These are phyloP conservation scores for Odobenus rosmarus DNA, from an alignment of 2,113 vertebrate species.

Conservation along the genomic window DNA sequence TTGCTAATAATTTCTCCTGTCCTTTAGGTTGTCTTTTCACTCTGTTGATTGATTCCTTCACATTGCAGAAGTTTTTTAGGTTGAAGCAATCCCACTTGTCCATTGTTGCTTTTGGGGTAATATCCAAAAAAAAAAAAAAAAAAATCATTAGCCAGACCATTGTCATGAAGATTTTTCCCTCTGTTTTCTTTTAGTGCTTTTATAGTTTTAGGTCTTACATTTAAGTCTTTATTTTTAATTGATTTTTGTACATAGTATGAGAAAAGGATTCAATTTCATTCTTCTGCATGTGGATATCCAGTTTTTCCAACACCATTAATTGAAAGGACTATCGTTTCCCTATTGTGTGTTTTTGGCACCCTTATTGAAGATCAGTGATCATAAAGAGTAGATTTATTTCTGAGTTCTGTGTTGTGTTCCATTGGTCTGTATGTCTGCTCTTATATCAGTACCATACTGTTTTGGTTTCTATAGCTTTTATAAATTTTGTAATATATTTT, in stretches of 20 bases:
- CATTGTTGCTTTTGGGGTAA: background rate
- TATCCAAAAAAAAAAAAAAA: background rate
- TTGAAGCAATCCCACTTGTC: background rate
- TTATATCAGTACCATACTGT: background rate
- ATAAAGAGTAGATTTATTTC: background rate
- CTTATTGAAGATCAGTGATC: background rate
- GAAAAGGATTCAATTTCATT: background rate
- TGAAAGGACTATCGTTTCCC: background rate
- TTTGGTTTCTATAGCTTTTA: background rate
- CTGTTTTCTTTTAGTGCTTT: background rate
- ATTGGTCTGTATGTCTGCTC: background rate
- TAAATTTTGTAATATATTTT: background rate
- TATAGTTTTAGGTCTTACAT: background rate
- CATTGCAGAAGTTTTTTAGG: background rate
- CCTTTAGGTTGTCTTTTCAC: background rate
- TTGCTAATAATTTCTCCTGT: background rate
- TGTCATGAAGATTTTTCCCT: background rate
- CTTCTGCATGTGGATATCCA: background rate
- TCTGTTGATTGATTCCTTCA: background rate
- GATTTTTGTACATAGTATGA: background rate
- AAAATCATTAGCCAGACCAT: background rate
- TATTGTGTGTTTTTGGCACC: background rate
- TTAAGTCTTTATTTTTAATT: background rate
- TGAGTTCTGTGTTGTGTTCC: background rate
- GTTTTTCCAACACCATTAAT: background rate